Evolutionary conservation across 2,888 invertebrate species (phyloP).

Genomic region (Dolichomitus sp.): DNA sequence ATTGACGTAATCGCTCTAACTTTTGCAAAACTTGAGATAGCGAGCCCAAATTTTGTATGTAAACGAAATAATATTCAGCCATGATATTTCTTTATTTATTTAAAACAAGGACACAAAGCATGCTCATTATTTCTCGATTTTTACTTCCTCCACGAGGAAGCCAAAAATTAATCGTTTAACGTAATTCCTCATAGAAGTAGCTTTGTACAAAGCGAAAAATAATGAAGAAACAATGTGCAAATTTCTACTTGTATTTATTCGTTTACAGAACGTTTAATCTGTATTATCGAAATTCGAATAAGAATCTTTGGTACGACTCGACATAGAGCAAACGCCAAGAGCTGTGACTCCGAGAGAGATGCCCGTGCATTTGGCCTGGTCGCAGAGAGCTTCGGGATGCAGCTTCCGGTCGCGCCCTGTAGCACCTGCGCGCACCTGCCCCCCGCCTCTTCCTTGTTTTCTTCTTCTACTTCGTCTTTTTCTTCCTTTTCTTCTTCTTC

Average conservation of each 20-base stretch:
- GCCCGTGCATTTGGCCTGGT: slow-evolving; percentile 62
- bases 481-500: slow-evolving; percentile 46
- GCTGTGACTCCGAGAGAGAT: slow-evolving; percentile 62
- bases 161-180: too few species aligned
- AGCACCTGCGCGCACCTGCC: slow-evolving; percentile 83
- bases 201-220: too few species aligned
- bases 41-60: too few species aligned
- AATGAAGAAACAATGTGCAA: too few species aligned
- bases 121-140: too few species aligned
- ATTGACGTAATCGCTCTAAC: too few species aligned
- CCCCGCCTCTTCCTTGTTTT: slow-evolving; percentile 69
- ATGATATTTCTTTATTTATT: too few species aligned
- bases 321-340: slow-evolving; percentile 23
- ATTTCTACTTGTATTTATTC: background rate
- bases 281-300: background rate
- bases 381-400: slow-evolving; percentile 67
- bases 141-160: too few species aligned
- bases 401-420: slow-evolving; percentile 84
- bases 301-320: background rate
- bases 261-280: background rate
- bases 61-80: too few species aligned
- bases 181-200: too few species aligned
- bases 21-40: too few species aligned
- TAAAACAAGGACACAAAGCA: too few species aligned
- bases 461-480: slow-evolving; percentile 51